A percentile compares a stretch with the other conserved stretches of the same genome.
phyloP scores from a whole-genome alignment of 1,140 invertebrate genomes.

The Harlomillsia oculata region DNA sequence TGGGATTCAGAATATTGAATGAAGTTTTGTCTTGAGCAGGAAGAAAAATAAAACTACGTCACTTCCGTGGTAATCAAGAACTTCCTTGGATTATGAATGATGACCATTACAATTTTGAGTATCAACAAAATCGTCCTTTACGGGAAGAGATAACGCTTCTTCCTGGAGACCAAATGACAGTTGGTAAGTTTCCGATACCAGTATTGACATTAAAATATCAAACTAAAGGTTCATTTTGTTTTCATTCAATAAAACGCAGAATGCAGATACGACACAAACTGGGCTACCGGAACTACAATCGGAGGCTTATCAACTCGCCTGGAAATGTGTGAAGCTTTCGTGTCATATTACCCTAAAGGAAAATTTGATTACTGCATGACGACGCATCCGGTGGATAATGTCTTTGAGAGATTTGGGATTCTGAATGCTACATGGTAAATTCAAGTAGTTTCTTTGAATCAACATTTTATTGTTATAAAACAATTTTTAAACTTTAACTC shows the following conservation, averaged over 20 bases:
- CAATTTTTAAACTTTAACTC: background rate
- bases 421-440: background rate
- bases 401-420: slow-evolving; percentile 5
- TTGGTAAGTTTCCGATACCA: background rate
- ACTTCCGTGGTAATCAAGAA: slow-evolving; percentile 53
- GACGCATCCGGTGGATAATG: background rate
- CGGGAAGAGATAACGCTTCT: slow-evolving; percentile 48
- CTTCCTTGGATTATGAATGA: slow-evolving; percentile 54
- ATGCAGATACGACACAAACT: slow-evolving; percentile 12
- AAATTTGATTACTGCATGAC: background rate
- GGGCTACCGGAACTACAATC: background rate
- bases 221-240: background rate
- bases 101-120: slow-evolving; percentile 56
- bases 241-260: slow-evolving; percentile 1
- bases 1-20: no score
- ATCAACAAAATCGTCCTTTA: slow-evolving; percentile 56
- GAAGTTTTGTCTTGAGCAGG: no score
- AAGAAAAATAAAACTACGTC: slow-evolving; percentile 53
- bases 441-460: background rate
- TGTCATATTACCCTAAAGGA: slow-evolving; percentile 12
- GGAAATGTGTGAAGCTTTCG: slow-evolving; percentile 20
- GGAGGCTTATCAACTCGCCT: background rate
- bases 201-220: background rate
- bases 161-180: slow-evolving; percentile 15
- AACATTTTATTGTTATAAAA: background rate